Evolutionary conservation across 1,140 invertebrate genomes (phyloP).

Genomic region (Bicyclus anynana): DNA sequence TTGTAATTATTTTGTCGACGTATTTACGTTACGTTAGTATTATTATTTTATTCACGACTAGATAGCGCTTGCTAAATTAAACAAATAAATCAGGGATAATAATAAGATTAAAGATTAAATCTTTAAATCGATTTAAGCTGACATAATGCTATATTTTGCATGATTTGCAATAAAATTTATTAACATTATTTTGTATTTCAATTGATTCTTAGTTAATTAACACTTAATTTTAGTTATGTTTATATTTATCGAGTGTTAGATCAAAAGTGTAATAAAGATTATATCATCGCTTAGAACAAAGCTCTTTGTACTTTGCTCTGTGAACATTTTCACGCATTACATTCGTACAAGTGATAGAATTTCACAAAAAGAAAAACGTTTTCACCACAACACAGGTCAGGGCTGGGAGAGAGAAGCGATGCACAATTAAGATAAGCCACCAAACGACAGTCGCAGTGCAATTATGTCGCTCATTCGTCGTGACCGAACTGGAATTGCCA

Average conservation of each 20-base stretch:
- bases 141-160: too few relatives aligned
- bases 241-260: neutral
- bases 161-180: too few relatives aligned
- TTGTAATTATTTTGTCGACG: too few relatives aligned
- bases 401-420: slow-evolving; percentile 59
- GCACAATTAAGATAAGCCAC: slow-evolving; percentile 65
- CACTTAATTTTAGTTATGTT: neutral
- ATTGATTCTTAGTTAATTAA: neutral
- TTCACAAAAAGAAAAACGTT: slow-evolving; percentile 58
- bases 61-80: too few relatives aligned
- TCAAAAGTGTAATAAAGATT: neutral
- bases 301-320: slow-evolving; percentile 11
- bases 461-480: slow-evolving; percentile 71
- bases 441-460: slow-evolving; percentile 62
- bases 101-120: too few relatives aligned
- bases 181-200: neutral
- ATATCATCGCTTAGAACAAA: neutral
- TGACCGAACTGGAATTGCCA: slow-evolving; percentile 65
- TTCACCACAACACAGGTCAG: slow-evolving; percentile 63
- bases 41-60: too few relatives aligned
- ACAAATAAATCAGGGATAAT: too few relatives aligned
- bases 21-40: too few relatives aligned
- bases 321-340: slow-evolving; percentile 16
- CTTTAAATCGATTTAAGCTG: too few relatives aligned
- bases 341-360: slow-evolving; percentile 40